Conservation (phyloP, 2,797 vertebrate genomes). For the Oceanodroma leucorhoa region DNA sequence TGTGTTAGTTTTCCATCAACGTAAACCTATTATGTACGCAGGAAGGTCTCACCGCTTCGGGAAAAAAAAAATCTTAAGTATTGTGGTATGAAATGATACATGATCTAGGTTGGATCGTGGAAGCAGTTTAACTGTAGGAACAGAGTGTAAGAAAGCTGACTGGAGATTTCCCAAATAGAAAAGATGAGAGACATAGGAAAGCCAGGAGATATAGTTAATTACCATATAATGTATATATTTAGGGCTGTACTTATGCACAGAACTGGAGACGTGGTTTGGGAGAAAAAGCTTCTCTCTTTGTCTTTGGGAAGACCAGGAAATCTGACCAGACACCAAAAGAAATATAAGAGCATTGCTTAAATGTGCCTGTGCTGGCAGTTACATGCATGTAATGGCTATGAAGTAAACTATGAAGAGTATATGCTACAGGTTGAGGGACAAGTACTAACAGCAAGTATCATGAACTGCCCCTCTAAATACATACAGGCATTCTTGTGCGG, state of each 20-base stretch:
- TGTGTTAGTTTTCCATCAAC: not conserved
- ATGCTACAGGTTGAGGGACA: not conserved
- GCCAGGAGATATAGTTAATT: not conserved
- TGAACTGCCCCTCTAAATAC: not conserved
- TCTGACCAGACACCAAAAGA: not conserved
- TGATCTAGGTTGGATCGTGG: rapidly evolving
- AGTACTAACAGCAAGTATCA: not conserved
- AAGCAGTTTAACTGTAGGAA: not conserved
- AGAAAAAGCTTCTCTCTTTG: not conserved
- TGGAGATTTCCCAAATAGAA: not conserved
- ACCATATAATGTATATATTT: not conserved
- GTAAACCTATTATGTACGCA: rapidly evolving
- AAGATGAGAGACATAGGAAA: not conserved
- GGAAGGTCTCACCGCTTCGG: not conserved
- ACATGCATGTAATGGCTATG: not conserved
- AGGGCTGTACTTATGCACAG: not conserved
- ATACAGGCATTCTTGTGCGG: not conserved
- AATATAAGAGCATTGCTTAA: not conserved
- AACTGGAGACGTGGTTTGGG: not conserved
- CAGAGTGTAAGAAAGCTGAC: not conserved
- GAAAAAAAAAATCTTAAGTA: not conserved
- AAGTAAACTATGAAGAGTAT: not conserved
- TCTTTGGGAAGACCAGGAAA: not conserved
- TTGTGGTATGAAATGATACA: not conserved
- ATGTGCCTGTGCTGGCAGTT: not conserved